A percentile compares a stretch with the other conserved stretches of the same genome.
These are phyloP conservation scores for Parnassius glacialis DNA, from an alignment of 2,888 invertebrate species.

Conservation along the genomic window DNA sequence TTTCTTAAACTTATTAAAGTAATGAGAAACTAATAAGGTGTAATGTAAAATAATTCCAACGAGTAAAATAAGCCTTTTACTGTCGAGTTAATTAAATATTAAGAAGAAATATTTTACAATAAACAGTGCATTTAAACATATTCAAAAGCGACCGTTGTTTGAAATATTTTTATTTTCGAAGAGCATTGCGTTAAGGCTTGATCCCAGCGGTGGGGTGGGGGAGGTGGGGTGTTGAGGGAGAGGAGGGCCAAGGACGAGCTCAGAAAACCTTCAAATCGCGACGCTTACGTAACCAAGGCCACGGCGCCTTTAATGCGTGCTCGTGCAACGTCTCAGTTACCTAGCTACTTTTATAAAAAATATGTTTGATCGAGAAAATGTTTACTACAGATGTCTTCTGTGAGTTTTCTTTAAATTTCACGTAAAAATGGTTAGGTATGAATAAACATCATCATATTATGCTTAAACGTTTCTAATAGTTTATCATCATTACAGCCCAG, in stretches of 20 bases:
- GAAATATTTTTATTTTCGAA: slow-evolving; percentile 50
- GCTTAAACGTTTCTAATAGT: too few relatives aligned
- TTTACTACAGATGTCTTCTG: not conserved
- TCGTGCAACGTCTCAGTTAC: slow-evolving; percentile 25
- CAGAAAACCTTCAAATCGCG: slow-evolving; percentile 62
- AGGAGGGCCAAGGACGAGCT: slow-evolving; percentile 33
- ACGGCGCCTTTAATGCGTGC: slow-evolving; percentile 37
- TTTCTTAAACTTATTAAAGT: too few relatives aligned
- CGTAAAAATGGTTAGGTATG: too few relatives aligned
- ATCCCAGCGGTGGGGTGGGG: slow-evolving; percentile 34
- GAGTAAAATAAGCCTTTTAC: too few relatives aligned
- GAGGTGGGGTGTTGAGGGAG: slow-evolving; percentile 46
- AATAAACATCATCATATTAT: too few relatives aligned
- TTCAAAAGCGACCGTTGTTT: slow-evolving; percentile 10
- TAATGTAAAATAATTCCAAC: too few relatives aligned
- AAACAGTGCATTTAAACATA: not conserved
- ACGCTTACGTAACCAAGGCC: slow-evolving; percentile 68
- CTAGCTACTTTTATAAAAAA: slow-evolving; percentile 7
- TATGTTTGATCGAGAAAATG: not conserved
- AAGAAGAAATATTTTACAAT: slow-evolving; percentile 25
- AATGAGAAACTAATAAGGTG: too few relatives aligned
- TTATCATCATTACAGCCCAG: too few relatives aligned
- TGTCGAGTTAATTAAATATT: slow-evolving; percentile 17
- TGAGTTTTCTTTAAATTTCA: not conserved
- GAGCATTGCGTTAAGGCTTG: slow-evolving; percentile 47